Evolutionary conservation across 1,140 invertebrate species (phyloP), one percentile per base, ranked within the genome.

Genomic region (Drosophila lacertosa): DNA sequence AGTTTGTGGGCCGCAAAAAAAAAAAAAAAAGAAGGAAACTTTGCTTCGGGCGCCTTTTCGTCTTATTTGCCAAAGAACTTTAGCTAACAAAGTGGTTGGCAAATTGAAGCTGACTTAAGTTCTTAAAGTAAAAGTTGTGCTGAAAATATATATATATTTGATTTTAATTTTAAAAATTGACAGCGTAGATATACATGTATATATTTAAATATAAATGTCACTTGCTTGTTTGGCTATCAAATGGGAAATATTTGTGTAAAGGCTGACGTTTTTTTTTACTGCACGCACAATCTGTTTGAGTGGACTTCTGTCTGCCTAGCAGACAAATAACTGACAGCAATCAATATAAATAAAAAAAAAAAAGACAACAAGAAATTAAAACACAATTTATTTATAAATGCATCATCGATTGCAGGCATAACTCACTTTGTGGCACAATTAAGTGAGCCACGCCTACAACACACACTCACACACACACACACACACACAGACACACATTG

Each of bases 381-480:
- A 40, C 20, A 7, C 3, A 13, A 2, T 20, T 54, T 40, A 67
- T 64, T 13, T 26, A 29, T 39, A 64, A 32, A 63, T 47, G 62
- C 40, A 57, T 72, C 63, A 75, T 79, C 72, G 67, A 65, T 84
- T 84, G 70, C 67, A 58, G 59, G 40, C 69, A 76, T 80, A 83
- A 84, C 67, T 84, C 72, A 83, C 72, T 83, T 73, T 83, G 80
- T 67, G 59, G 76, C 48, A 73, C 66, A 79, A 82, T 77, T 74
- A 82, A 74, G 69, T 63, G 54, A 59, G 67, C 72, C 62, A 78
- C 80, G 68, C 59, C 59, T 48, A 48, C 45, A 11, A 13, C 29
- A 26, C 7, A 39, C 37, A 39, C 2, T 32, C 26, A 37, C 6
- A 4, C 15, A 35, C 24, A 0, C 2, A n/a, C 24, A 53, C 16